Base-by-base conservation (phyloP, 2,888 invertebrate species). In the Ypsolopha sequella region DNA sequence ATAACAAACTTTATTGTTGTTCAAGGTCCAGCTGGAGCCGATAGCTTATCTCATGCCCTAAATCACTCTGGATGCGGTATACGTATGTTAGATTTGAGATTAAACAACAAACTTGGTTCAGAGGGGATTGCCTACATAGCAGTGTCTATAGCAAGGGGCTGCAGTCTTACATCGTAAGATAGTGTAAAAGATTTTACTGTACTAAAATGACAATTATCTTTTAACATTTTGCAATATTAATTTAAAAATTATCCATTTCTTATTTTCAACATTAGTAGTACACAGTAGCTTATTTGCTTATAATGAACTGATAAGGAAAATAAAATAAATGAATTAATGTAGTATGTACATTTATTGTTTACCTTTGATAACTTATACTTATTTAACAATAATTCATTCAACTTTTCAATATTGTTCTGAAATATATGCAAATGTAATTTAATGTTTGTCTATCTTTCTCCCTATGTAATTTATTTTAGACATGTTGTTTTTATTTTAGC, bases 91-190 rank as follows among this genome's bases (percentile, higher is more conserved):
- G 84, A 87, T 63, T 68, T 87, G 54, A 72, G 85, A 54, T 60
- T 87, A 14, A 87, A 87, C 53, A 79, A 74, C 48, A 74, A 65
- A 61, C 65, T 87, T 46, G 84, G 86, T 7, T 84, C 86, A 11
- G 78, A 79, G 55, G 87, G 87, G 11, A 70, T 85, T 35, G 80
- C 85, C 7, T 76, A 80, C 54, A 65, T 87, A 39, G 81, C 87
- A 41, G 81, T 86, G 7, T 73, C 87, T 33, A 60, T 87, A 54
- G 85, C 85, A 54, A 76, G 86, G 66, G 87, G 87, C 53, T 86
- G 87, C 56, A 84, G 82, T 58, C 68, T 87, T 10, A 84, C 72
- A 39, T 72, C 78, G 85, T 87, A 24, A 24, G 24, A 24, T 24
- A 24, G 2, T 24, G 2, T 24, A 24, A 24, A 24, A 24, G 24